A percentile compares a stretch with the other conserved stretches of the same genome.
Conservation (phyloP, 2,888 invertebrate species). For the Andrena fulva region DNA sequence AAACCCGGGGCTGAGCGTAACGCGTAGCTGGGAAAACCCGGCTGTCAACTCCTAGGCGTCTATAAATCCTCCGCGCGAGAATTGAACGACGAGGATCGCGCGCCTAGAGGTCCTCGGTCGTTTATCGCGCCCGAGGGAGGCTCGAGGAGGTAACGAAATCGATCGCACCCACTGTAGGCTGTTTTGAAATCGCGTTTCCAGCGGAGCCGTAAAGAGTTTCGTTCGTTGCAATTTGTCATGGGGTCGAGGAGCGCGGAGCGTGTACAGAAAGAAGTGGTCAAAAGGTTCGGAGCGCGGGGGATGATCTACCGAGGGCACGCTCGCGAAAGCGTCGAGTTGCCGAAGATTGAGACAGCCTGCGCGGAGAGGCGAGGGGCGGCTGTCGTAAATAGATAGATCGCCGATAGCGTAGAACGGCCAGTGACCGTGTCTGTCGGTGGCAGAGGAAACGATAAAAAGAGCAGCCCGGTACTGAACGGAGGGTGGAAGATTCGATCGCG, state of each 20-base stretch:
- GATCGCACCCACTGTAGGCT: too few relatives aligned
- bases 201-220: background rate
- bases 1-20: constrained; percentile 2
- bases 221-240: too few relatives aligned
- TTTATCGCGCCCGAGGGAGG: constrained; percentile 24
- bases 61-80: constrained; percentile 23
- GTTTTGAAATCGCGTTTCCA: background rate
- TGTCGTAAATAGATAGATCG: constrained; percentile 19
- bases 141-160: background rate
- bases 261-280: too few relatives aligned
- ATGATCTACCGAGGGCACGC: too few relatives aligned
- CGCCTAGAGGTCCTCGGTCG: constrained; percentile 20
- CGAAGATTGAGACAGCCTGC: constrained; percentile 7
- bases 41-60: constrained; percentile 13
- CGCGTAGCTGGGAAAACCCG: background rate
- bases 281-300: too few relatives aligned
- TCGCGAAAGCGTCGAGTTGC: too few relatives aligned
- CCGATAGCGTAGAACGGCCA: constrained; percentile 1
- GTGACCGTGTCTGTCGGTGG: constrained; percentile 41
- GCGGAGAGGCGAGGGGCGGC: background rate
- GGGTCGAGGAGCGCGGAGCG: too few relatives aligned
- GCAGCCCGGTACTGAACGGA: constrained; percentile 1
- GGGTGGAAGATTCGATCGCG: constrained; percentile 37
- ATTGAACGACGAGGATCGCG: constrained; percentile 14
- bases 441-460: constrained; percentile 43